Conservation (phyloP, 2,888 invertebrate genomes). For the Pollenia labialis region DNA sequence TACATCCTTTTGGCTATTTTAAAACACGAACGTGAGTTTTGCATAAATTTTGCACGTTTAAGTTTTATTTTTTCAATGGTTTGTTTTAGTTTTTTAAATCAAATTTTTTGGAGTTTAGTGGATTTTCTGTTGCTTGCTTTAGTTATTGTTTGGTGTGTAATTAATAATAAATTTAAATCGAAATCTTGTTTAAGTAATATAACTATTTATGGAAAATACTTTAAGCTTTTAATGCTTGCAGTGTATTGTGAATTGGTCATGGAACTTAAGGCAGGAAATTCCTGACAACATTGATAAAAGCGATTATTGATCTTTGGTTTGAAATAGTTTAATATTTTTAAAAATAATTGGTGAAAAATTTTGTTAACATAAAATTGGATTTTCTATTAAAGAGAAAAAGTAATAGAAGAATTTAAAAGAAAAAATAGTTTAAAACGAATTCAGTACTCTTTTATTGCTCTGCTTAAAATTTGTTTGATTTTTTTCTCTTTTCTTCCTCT, state of each 20-base stretch:
- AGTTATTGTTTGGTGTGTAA: conserved; percentile 34
- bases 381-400: too few species aligned
- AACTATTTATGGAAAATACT: conserved; percentile 41
- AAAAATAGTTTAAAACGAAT: too few species aligned
- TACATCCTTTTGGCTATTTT: conserved; percentile 62
- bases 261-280: conserved; percentile 27
- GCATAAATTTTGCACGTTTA: conserved; percentile 59
- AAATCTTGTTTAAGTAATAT: conserved; percentile 30
- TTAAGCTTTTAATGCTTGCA: neutral
- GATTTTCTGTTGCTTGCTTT: conserved; percentile 9
- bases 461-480: too few species aligned
- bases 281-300: conserved; percentile 20
- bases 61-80: conserved; percentile 10
- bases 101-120: conserved; percentile 54
- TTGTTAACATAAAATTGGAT: too few species aligned
- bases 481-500: too few species aligned
- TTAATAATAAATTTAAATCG: conserved; percentile 55
- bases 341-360: too few species aligned
- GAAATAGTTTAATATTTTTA: neutral
- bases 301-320: neutral
- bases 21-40: conserved; percentile 71
- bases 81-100: conserved; percentile 37
- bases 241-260: neutral
- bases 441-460: too few species aligned
- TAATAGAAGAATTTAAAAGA: too few species aligned